Evolutionary conservation across 2,113 vertebrate species (phyloP), one percentile per base, ranked within the genome.

Genomic region (Aegithalos caudatus): DNA sequence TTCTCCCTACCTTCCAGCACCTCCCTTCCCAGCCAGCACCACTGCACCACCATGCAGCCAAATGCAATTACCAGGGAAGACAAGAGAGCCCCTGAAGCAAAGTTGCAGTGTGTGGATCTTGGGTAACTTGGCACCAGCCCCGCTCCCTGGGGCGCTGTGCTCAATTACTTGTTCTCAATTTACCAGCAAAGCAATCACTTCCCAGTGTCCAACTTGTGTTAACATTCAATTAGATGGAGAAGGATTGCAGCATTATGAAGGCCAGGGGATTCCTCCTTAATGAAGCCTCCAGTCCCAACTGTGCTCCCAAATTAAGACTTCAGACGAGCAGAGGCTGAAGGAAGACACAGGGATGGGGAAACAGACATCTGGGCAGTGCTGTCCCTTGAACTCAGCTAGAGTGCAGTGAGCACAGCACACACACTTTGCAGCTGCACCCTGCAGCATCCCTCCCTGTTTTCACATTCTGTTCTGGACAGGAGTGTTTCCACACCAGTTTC

Each of bases 251-350:
- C 37, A 44, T 56, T 83, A 66, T 14, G 27, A 90, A 88, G 38
- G 47, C 51, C 42, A 45, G 33, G 76, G 82, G 71, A 92, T 60
- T 88, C 64, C 72, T 92, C 40, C 79, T 90, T 92, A 92, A 95
- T 51, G 72, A 94, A 78, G 67, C 62, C 58, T 90, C 38, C 40
- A 70, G 58, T 83, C 47, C 29, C 64, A 92, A 7, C 18, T 74
- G 62, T 24, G 42, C 38, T 86, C 79, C 67, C 45, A 81, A 33
- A 94, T 77, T 58, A 93, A 92, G 86, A 73, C n/a, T 83, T 90
- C 47, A 88, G 74, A 65, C 3, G 13, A 73, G 48, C 1, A 1
- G 40, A 88, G 42, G 54, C 35, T 72, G 62, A 45, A 88, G 54
- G 33, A 73, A 90, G 88, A 70, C 0, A 0, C 24, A 38, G 35